phyloP scores from a whole-genome alignment of 2,113 vertebrate species.

The Gasterosteus nipponicus region DNA sequence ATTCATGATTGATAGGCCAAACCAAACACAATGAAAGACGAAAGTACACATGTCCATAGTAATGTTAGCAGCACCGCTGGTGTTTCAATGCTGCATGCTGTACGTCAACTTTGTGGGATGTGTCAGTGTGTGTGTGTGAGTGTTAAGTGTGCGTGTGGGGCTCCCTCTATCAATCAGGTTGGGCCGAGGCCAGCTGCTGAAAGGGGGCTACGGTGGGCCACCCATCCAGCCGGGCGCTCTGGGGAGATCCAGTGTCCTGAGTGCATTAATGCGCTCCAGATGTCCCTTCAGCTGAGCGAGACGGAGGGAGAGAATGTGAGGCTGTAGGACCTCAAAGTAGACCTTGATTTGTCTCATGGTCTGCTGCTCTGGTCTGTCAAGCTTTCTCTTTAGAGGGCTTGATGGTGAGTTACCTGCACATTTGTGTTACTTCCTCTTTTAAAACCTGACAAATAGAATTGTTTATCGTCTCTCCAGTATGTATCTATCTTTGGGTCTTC shows the following conservation, averaged over 20 bases:
- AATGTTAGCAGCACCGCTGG: conserved; percentile 40
- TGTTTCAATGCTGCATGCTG: conserved; percentile 23
- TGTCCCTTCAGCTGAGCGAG: conserved; percentile 72
- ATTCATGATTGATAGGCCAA: conserved; percentile 37
- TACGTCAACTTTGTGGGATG: conserved; percentile 46
- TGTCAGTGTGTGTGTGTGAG: conserved; percentile 65
- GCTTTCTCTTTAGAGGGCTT: conserved; percentile 30
- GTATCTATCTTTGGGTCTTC: not conserved
- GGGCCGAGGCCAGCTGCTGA: conserved; percentile 75
- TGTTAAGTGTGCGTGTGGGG: conserved; percentile 66
- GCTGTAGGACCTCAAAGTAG: conserved; percentile 48
- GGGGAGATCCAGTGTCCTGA: conserved; percentile 82
- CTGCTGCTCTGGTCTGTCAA: conserved; percentile 47
- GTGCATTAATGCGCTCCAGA: conserved; percentile 83
- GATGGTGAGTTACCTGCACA: conserved; percentile 74
- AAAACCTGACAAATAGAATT: not conserved
- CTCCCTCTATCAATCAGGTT: conserved; percentile 80
- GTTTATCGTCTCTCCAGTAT: not conserved
- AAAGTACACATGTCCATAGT: conserved; percentile 45
- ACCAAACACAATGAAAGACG: conserved; percentile 30
- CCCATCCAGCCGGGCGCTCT: conserved; percentile 80
- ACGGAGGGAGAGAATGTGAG: conserved; percentile 13
- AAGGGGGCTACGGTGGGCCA: conserved; percentile 79
- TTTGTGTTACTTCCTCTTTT: conserved; percentile 30
- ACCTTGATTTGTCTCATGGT: conserved; percentile 29